Base-by-base conservation (phyloP, 37 sponge, comb jelly and placozoan species). In the Amphimedon queenslandica region DNA sequence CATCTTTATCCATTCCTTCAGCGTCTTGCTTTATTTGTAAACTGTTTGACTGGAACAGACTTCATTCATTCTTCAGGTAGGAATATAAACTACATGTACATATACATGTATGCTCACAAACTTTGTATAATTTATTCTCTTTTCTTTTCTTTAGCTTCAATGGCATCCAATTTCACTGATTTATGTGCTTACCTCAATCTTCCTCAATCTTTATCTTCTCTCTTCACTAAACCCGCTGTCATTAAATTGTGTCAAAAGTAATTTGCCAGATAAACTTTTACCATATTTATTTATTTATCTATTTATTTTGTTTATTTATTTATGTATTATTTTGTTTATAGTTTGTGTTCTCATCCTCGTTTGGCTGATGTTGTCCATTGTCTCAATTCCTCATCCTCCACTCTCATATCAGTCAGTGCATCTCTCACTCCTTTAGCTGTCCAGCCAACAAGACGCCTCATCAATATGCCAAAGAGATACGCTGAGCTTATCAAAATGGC, bases 1-100 rank as follows among this genome's bases (percentile, higher is more conserved):
- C 71, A 73, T 57, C 68, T 90, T 37, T 68, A 72, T 31, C 73
- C 90, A 11, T 77, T 90, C 73, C 81, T 90, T 2, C 81, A 90
- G n/a, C 56, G 56, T 40, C 58, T 81, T 37, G 68, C 84, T n/a
- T 85, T 90, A 55, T 90, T 90, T 84, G 83, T 84, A 63, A 58
- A 84, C 69, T 79, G 85, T 55, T 63, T 80, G 57, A 80, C 84
- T 55, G 90, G 90, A 3, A 58, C 84, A 2, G 35, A 57, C 20
- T 55, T 84, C 58, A 34, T 70, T 18, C 43, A 71, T 57, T 70
- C 84, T 27, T 77, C 77, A 33, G 77, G 66, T 77, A 21, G 20
- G 76, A 64, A 38, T 70, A 38, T 42, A 28, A 61, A 63, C 29
- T n/a, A n/a, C n/a, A n/a, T n/a, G n/a, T n/a, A n/a, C n/a, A n/a